Conservation (phyloP, 2,888 invertebrate species). For the Spatulosminthurus flaviceps region DNA sequence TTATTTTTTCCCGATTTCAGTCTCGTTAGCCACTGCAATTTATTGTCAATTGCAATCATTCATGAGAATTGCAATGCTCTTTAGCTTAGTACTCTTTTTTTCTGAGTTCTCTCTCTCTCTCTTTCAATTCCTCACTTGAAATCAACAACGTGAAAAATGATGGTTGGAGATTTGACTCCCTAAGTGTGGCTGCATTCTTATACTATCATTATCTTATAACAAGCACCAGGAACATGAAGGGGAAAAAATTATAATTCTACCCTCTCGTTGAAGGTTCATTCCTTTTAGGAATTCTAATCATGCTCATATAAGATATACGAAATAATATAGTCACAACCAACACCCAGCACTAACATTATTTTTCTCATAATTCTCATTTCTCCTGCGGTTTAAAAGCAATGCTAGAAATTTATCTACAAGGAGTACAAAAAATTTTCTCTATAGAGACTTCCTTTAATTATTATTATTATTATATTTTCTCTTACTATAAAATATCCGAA, state of each 20-base stretch:
- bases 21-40: conserved; percentile 28
- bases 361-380: no score
- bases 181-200: not conserved
- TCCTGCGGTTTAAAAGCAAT: no score
- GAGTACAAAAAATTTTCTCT: no score
- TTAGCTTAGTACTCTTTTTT: not conserved
- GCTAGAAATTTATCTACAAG: no score
- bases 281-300: not conserved
- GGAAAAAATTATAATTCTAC: not conserved
- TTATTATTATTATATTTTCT: no score
- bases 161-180: conserved; percentile 22
- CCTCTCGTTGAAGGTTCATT: not conserved
- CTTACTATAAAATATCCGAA: no score
- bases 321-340: no score
- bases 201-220: not conserved
- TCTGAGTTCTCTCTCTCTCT: no score
- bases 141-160: conserved; percentile 8
- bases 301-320: not conserved
- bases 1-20: conserved; percentile 33
- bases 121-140: no score
- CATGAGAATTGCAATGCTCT: conserved; percentile 21
- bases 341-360: no score
- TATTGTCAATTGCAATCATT: conserved; percentile 21
- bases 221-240: not conserved
- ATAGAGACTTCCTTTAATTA: no score